Evolutionary conservation across 2,113 vertebrate species (phyloP).

Genomic region (Leptocoma aspasia): DNA sequence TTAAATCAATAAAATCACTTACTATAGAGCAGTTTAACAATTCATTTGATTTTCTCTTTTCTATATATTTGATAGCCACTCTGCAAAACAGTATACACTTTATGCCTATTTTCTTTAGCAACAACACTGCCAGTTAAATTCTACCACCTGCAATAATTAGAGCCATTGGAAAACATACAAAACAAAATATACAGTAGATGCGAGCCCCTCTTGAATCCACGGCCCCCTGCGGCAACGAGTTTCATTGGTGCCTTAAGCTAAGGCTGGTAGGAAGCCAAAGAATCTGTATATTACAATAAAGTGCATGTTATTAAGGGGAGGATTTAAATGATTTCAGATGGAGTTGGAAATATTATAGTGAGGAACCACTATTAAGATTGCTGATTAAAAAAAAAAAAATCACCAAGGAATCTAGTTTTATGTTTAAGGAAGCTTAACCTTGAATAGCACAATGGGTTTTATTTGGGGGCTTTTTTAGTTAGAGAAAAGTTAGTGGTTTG

Average conservation of each 20-base stretch:
- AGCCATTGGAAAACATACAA: constrained; percentile 51
- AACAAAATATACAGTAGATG: constrained; percentile 52
- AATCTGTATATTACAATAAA: constrained; percentile 66
- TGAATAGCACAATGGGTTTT: constrained; percentile 61
- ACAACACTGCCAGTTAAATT: constrained; percentile 52
- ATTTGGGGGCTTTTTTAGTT: constrained; percentile 55
- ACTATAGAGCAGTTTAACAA: constrained; percentile 62
- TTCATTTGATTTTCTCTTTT: constrained; percentile 69
- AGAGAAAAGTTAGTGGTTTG: constrained; percentile 62
- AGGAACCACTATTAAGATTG: constrained; percentile 60
- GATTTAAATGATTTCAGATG: constrained; percentile 71
- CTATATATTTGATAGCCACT: constrained; percentile 46
- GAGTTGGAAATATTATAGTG: constrained; percentile 58
- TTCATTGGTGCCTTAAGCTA: constrained; percentile 64
- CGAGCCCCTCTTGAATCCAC: constrained; percentile 36
- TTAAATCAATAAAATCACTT: constrained; percentile 72
- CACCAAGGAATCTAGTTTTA: constrained; percentile 60
- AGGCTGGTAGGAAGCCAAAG: constrained; percentile 62
- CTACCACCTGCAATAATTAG: constrained; percentile 62
- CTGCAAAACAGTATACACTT: constrained; percentile 47
- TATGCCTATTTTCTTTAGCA: constrained; percentile 45
- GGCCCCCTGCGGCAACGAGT: constrained; percentile 21
- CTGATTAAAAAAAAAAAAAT: constrained; percentile 40
- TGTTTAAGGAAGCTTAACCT: constrained; percentile 70
- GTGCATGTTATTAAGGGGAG: constrained; percentile 63